These are phyloP conservation scores for Octodon degus DNA, from an alignment of 2,113 vertebrate species.

Conservation along the genomic window DNA sequence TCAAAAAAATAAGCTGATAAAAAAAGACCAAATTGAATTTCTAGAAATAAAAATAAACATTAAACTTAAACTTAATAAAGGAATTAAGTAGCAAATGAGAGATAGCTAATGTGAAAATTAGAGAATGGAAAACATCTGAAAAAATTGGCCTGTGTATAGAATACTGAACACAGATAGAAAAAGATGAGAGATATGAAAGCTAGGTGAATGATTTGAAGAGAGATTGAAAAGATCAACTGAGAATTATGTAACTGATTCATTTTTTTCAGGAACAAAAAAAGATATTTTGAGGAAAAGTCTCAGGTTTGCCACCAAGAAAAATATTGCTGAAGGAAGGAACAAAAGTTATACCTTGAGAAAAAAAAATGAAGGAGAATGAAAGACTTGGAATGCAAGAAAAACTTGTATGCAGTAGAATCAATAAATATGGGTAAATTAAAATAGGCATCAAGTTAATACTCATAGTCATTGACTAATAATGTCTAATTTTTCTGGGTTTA, in stretches of 20 bases:
- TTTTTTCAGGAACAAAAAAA: constrained; percentile 29
- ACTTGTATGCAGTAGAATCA: neutral
- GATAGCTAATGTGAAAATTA: constrained; percentile 16
- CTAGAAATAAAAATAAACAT: constrained; percentile 25
- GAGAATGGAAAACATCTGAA: constrained; percentile 19
- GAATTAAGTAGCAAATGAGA: neutral
- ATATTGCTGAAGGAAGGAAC: neutral
- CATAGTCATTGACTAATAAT: neutral
- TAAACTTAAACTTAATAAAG: neutral
- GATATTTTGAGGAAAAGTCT: neutral
- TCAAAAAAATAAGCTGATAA: neutral
- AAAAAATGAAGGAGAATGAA: neutral
- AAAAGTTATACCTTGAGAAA: constrained; percentile 5
- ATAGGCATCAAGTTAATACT: neutral
- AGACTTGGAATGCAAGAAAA: neutral
- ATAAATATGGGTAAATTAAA: neutral
- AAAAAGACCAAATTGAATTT: constrained; percentile 31
- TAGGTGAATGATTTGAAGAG: neutral
- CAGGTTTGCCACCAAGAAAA: neutral
- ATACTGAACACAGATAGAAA: neutral
- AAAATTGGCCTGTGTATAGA: neutral
- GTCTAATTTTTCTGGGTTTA: constrained; percentile 17
- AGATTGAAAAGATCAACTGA: neutral
- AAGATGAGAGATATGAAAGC: constrained; percentile 11
- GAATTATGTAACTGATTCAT: constrained; percentile 30